Evolutionary conservation across 2,113 vertebrate genomes (phyloP).

Genomic region (Raja brachyura): DNA sequence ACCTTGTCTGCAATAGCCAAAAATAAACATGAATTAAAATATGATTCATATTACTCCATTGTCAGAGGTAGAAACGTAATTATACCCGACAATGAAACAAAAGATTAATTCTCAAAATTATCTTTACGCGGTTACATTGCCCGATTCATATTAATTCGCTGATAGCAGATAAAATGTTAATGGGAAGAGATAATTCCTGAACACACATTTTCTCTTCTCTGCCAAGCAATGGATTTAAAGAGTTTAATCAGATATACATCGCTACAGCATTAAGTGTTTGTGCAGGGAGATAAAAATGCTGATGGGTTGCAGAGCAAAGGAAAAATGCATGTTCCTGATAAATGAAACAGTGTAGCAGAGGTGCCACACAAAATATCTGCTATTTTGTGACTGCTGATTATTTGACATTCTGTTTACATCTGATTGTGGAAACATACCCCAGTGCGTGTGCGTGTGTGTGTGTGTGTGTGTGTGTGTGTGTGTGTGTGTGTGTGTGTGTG

Average conservation of each 20-base stretch:
- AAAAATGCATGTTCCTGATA: slow-evolving; percentile 5
- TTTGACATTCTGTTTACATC: slow-evolving; percentile 52
- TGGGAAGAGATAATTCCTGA: slow-evolving; percentile 14
- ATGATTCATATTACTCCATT: slow-evolving; percentile 30
- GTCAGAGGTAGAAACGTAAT: slow-evolving; percentile 16
- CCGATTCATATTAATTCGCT: slow-evolving; percentile 28
- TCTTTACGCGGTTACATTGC: slow-evolving; percentile 4
- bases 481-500: too few species aligned
- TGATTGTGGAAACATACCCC: slow-evolving; percentile 58
- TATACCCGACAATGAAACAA: slow-evolving; percentile 1
- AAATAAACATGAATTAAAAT: slow-evolving; percentile 34
- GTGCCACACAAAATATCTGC: slow-evolving; percentile 65
- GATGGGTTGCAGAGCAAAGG: slow-evolving; percentile 57
- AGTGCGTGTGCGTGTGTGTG: slow-evolving; percentile 61
- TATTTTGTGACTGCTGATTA: slow-evolving; percentile 67
- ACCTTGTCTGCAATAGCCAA: slow-evolving; percentile 30
- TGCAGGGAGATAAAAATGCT: slow-evolving; percentile 75
- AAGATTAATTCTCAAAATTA: neutral
- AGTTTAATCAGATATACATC: slow-evolving; percentile 31
- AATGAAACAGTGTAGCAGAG: slow-evolving; percentile 20
- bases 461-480: too few species aligned
- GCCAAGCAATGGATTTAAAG: slow-evolving; percentile 22
- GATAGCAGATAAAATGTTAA: slow-evolving; percentile 20
- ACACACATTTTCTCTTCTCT: slow-evolving; percentile 9
- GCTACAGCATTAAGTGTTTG: slow-evolving; percentile 77